Percentiles rank a stretch among this genome's conserved stretches.
phyloP scores from a whole-genome alignment of 2,113 vertebrate genomes.

The Channa maculata region DNA sequence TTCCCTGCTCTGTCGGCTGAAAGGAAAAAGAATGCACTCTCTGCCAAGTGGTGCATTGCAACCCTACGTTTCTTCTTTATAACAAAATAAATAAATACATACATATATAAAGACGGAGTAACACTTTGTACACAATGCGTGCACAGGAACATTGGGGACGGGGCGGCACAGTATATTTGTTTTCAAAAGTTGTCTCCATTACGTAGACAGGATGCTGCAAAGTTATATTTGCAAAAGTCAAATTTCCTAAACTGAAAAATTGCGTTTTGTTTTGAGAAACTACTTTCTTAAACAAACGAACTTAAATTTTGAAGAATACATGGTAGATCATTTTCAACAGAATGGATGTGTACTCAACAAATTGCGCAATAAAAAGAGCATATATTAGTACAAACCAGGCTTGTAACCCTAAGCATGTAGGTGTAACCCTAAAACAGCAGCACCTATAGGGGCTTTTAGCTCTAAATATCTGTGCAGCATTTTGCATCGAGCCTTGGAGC shows the following conservation, averaged over 20 bases:
- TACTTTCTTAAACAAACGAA: not conserved
- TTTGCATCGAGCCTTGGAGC: slow-evolving; percentile 35
- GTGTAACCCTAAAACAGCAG: not conserved
- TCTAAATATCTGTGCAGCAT: slow-evolving; percentile 32
- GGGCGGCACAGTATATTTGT: not conserved
- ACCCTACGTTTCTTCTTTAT: slow-evolving; percentile 55
- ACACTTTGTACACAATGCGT: slow-evolving; percentile 32
- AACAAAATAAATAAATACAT: not conserved
- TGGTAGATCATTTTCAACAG: not conserved
- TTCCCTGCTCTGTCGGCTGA: slow-evolving; percentile 85
- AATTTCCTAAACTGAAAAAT: too few relatives aligned
- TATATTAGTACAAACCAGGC: too few relatives aligned
- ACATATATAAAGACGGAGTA: slow-evolving; percentile 6
- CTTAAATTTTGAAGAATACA: not conserved
- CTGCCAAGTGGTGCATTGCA: slow-evolving; percentile 79
- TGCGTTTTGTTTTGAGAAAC: too few relatives aligned
- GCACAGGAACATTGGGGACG: slow-evolving; percentile 3
- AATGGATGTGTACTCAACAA: not conserved
- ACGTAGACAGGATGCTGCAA: not conserved
- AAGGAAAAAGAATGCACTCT: slow-evolving; percentile 81
- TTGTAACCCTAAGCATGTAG: too few relatives aligned
- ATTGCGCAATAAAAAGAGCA: too few relatives aligned
- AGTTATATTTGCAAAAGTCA: not conserved
- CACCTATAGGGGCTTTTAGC: not conserved
- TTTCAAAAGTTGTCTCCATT: slow-evolving; percentile 6